Base-by-base conservation (phyloP, 2,888 invertebrate genomes). In the Perdita meconis region DNA sequence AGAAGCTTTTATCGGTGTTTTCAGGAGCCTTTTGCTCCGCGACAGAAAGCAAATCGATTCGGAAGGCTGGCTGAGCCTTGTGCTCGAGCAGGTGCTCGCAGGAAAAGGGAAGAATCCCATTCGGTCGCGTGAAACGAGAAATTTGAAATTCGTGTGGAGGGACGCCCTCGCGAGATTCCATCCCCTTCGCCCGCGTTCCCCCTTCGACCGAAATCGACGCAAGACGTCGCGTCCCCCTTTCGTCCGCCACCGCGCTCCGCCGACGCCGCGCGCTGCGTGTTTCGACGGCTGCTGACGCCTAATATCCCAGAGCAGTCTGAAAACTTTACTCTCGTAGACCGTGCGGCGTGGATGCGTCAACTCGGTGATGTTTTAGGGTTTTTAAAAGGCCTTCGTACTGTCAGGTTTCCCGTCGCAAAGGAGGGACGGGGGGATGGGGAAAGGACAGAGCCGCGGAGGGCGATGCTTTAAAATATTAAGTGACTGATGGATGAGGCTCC, bases 401-500 rank as follows among this genome's bases (percentile, higher is more conserved):
- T 78, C 78, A 80, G 75, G 50, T 61, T 66, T 64, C 34, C 53
- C 38, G 51, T 16, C n/a, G n/a, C n/a, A n/a, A n/a, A n/a, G n/a
- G n/a, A n/a, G n/a, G n/a, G n/a, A 60, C 55, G 38, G 30, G 73
- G 75, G 68, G 71, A 12, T 16, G 10, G 10, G 80, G 53, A 36
- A 69, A 63, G 42, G 78, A 75, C 57, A 76, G 67, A 51, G 61
- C 79, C 76, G 84, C 82, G 85, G 83, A 76, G 83, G 82, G 82
- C 76, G 88, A 79, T 86, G 86, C 88, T 89, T 89, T 91, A 89
- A 90, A 91, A 90, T 91, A 90, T 91, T 91, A 90, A 90, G 91
- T 90, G 90, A 90, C 90, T 91, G 91, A 91, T 91, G 91, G 90
- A 91, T 91, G 91, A 89, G 90, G 78, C 89, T 90, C 89, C 88